A percentile compares a stretch with the other conserved stretches of the same genome.
Evolutionary conservation across 2,888 invertebrate species (phyloP).

Genomic region (Cyclophora albipunctata): DNA sequence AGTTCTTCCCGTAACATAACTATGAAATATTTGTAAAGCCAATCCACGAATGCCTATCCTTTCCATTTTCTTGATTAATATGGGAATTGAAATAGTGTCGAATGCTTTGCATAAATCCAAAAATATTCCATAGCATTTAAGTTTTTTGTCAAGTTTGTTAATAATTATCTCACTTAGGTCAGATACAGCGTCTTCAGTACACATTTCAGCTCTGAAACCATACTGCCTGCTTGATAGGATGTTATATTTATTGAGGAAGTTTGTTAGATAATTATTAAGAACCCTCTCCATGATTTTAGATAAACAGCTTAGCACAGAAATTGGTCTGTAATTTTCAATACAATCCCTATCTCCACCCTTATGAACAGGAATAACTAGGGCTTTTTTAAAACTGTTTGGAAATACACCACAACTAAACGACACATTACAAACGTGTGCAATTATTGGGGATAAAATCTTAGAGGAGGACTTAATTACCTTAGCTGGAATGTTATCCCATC

Average conservation of each 20-base stretch:
- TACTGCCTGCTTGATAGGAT: constrained; percentile 7
- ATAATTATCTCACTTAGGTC: background rate
- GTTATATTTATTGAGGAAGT: constrained; percentile 2
- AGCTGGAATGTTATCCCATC: background rate
- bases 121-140: background rate
- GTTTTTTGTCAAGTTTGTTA: background rate
- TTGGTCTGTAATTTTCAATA: constrained; percentile 1
- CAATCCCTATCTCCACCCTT: constrained; percentile 5
- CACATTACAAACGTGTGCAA: constrained; percentile 3
- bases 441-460: background rate
- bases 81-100: background rate
- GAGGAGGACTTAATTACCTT: constrained; percentile 1
- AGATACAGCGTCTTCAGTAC: constrained; percentile 1
- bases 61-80: constrained; percentile 7
- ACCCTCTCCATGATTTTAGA: constrained; percentile 7
- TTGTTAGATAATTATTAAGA: constrained; percentile 2
- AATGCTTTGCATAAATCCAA: background rate
- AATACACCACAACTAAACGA: constrained; percentile 4
- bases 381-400: constrained; percentile 5
- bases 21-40: constrained; percentile 5
- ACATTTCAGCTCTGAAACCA: constrained; percentile 5
- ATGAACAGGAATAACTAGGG: constrained; percentile 4
- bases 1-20: constrained; percentile 2
- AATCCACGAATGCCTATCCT: constrained; percentile 6
- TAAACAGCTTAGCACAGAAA: constrained; percentile 8